phyloP scores from a whole-genome alignment of 2,797 vertebrate species.

The Alca torda region DNA sequence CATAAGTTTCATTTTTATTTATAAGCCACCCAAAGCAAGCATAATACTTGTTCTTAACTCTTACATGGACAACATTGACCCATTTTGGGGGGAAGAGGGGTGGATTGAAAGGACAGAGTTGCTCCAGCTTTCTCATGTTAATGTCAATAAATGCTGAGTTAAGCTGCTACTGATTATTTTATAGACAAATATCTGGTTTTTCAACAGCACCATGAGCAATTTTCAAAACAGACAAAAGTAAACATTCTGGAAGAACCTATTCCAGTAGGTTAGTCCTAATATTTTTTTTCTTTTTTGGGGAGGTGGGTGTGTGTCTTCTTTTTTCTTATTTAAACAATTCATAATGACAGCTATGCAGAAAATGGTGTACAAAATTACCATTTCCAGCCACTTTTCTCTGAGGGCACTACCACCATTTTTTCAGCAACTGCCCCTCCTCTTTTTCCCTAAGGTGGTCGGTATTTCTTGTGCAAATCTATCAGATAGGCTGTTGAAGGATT shows the following conservation, averaged over 20 bases:
- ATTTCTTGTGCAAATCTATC: background rate
- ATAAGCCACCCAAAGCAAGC: background rate
- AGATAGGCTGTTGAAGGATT: background rate
- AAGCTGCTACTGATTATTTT: background rate
- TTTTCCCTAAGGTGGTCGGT: background rate
- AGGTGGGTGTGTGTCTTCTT: fast-evolving
- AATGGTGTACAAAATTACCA: background rate
- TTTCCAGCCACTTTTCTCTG: background rate
- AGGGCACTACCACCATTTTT: background rate
- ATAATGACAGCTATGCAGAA: background rate
- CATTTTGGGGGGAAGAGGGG: fast-evolving
- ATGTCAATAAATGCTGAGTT: background rate
- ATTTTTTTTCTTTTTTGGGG: background rate
- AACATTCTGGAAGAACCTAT: background rate
- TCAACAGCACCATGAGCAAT: background rate
- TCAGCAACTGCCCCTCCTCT: background rate
- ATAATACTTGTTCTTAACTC: background rate
- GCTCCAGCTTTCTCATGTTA: background rate
- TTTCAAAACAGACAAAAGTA: background rate
- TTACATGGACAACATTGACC: background rate
- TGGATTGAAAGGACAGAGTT: background rate
- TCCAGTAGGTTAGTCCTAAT: background rate
- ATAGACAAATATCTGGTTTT: background rate
- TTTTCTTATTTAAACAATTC: background rate
- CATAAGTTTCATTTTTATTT: background rate